These are phyloP conservation scores for Thamnophis sirtalis DNA, from an alignment of 2,113 vertebrate genomes.

Conservation along the genomic window DNA sequence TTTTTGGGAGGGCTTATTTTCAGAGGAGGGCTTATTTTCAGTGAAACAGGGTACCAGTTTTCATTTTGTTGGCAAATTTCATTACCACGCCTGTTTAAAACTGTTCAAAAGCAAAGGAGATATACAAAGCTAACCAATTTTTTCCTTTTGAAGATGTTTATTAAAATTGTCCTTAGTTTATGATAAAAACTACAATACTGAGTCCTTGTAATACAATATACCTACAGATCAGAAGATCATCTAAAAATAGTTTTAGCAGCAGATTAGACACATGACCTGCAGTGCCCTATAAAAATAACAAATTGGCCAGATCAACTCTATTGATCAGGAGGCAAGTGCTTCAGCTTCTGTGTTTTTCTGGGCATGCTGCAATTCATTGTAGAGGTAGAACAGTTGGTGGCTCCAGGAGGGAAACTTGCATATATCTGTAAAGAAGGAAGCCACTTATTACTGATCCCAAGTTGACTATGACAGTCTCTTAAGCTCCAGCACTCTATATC, in stretches of 20 bases:
- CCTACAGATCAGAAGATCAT: constrained; percentile 38
- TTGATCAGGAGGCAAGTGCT: constrained; percentile 26
- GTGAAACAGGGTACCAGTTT: no score
- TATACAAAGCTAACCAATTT: not conserved
- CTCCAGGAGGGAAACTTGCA: constrained; percentile 74
- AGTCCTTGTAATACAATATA: constrained; percentile 40
- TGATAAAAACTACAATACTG: constrained; percentile 48
- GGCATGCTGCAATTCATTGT: constrained; percentile 32
- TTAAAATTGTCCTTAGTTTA: constrained; percentile 62
- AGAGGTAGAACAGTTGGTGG: constrained; percentile 69
- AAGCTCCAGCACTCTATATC: not conserved
- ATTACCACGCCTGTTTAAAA: not conserved
- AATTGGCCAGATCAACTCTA: constrained; percentile 29
- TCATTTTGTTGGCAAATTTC: not conserved
- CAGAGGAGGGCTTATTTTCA: no score
- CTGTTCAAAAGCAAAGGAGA: not conserved
- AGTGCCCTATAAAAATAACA: constrained; percentile 33
- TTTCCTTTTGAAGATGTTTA: constrained; percentile 56
- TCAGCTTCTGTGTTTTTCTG: not conserved
- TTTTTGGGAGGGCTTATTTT: no score
- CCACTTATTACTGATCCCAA: not conserved
- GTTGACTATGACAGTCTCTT: not conserved
- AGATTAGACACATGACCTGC: constrained; percentile 47
- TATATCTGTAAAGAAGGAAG: constrained; percentile 64
- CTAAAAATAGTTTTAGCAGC: constrained; percentile 37